Evolutionary conservation across 2,113 vertebrate genomes (phyloP), one percentile per base, ranked within the genome.

Genomic region (Puma concolor): DNA sequence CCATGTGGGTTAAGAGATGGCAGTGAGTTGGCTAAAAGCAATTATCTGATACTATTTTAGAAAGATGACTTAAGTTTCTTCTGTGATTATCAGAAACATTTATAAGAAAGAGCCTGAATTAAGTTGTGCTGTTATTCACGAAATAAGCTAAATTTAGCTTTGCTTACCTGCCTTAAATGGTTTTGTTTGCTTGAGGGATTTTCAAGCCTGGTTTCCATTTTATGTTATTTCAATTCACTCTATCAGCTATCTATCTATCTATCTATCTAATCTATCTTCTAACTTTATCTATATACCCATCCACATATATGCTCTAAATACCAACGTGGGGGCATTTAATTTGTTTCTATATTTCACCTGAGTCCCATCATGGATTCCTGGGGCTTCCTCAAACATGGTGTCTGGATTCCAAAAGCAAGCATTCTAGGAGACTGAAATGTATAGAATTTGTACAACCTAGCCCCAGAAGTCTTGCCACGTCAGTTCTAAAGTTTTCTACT

Each of bases 1-100:
- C 23, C 76, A 0, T 1, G 4, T 23, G 6, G 4, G 16, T 16
- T 85, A 48, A 67, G 33, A 38, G 71, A 64, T 0, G 2, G 27
- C 41, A 41, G 7, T 9, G 16, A 19, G 27, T 25, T 74, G 54
- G 3, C 25, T 66, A 74, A 27, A 71, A 19, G 15, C 33, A 29
- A 38, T 29, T 16, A 41, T 15, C 10, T 41, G 11, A 14, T 19
- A 11, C 11, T 60, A 41, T 11, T 67, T 41, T 74, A 64, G 9
- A 36, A 72, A 72, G 82, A 52, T 2, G 5, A 29, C 48, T 50
- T 85, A 29, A 41, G 9, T 50, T 27, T 81, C 38, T 33, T 80
- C 19, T 41, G 29, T 21, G 41, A 16, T 71, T 25, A 87, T 27
- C 10, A 72, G 63, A 63, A n/a, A 23, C 27, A 41, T 67, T 66